These are phyloP conservation scores for Pangasius djambal DNA, from an alignment of 2,797 vertebrate genomes.

Conservation along the genomic window DNA sequence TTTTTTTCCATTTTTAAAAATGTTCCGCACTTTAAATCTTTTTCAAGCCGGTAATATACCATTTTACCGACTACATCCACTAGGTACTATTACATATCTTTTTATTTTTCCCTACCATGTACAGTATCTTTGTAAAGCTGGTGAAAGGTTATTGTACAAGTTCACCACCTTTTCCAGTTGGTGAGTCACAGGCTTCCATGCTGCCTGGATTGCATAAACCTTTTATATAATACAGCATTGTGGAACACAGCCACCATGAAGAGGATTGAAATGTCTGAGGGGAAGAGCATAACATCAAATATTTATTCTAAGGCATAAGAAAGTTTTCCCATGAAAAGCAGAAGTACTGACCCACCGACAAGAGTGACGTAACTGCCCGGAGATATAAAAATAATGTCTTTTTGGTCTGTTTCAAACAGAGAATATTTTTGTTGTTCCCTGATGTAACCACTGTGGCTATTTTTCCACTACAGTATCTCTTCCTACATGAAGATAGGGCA, in stretches of 20 bases:
- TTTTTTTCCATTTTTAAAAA: neutral
- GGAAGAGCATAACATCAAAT: constrained; percentile 76
- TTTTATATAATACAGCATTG: constrained; percentile 81
- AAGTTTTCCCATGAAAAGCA: constrained; percentile 57
- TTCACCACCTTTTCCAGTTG: constrained; percentile 68
- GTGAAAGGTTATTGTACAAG: constrained; percentile 57
- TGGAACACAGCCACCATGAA: constrained; percentile 74
- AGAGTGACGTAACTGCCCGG: constrained; percentile 24
- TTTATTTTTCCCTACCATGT: neutral
- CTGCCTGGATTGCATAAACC: constrained; percentile 78
- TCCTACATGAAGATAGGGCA: constrained; percentile 3
- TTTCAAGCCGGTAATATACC: neutral
- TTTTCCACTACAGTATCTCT: constrained; percentile 34
- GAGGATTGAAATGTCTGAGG: constrained; percentile 72
- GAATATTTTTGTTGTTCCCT: constrained; percentile 33
- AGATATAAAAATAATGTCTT: constrained; percentile 33
- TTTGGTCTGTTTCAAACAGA: constrained; percentile 30
- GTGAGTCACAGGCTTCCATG: constrained; percentile 76
- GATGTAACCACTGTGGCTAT: constrained; percentile 23
- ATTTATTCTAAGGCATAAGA: constrained; percentile 72
- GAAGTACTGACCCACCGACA: constrained; percentile 46
- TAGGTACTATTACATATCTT: neutral
- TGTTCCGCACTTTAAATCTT: neutral
- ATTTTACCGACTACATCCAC: neutral
- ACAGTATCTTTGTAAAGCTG: constrained; percentile 18